phyloP scores from a whole-genome alignment of 2,113 vertebrate genomes.

The Gambusia affinis region DNA sequence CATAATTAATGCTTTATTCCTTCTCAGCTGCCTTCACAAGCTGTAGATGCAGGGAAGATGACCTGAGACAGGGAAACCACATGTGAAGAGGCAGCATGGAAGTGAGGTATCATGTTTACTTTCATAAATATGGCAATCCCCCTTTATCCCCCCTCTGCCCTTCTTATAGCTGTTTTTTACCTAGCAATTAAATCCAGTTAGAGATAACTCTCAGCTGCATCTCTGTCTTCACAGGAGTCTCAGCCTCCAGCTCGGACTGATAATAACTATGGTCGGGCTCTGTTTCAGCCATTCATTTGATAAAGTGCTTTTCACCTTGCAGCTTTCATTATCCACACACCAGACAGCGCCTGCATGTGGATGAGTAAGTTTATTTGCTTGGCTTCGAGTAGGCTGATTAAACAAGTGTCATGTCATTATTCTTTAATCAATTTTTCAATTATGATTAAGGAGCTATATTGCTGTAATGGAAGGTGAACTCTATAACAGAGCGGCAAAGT shows the following conservation, averaged over 20 bases:
- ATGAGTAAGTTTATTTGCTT: constrained; percentile 41
- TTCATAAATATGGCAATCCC: constrained; percentile 82
- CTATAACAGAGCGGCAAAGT: constrained; percentile 38
- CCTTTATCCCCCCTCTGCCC: constrained; percentile 61
- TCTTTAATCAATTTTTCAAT: constrained; percentile 66
- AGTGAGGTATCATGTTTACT: constrained; percentile 77
- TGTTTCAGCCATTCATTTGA: constrained; percentile 78
- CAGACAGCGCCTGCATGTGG: constrained; percentile 43
- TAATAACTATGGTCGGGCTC: constrained; percentile 73
- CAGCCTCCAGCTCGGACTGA: constrained; percentile 74
- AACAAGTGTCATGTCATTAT: constrained; percentile 69
- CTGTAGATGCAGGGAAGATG: constrained; percentile 81
- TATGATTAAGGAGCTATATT: constrained; percentile 35
- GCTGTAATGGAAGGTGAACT: constrained; percentile 54
- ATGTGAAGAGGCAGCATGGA: constrained; percentile 77
- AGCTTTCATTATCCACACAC: constrained; percentile 69
- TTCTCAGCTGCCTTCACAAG: constrained; percentile 79
- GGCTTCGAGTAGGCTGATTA: constrained; percentile 53
- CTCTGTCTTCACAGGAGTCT: constrained; percentile 74
- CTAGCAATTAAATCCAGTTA: constrained; percentile 79
- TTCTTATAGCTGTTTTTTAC: constrained; percentile 63
- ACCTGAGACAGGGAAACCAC: constrained; percentile 81
- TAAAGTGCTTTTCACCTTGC: constrained; percentile 76
- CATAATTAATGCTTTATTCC: constrained; percentile 86
- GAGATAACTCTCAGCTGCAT: constrained; percentile 80